phyloP scores from a whole-genome alignment of 2,888 invertebrate genomes.

The Anagyrus pseudococci region DNA sequence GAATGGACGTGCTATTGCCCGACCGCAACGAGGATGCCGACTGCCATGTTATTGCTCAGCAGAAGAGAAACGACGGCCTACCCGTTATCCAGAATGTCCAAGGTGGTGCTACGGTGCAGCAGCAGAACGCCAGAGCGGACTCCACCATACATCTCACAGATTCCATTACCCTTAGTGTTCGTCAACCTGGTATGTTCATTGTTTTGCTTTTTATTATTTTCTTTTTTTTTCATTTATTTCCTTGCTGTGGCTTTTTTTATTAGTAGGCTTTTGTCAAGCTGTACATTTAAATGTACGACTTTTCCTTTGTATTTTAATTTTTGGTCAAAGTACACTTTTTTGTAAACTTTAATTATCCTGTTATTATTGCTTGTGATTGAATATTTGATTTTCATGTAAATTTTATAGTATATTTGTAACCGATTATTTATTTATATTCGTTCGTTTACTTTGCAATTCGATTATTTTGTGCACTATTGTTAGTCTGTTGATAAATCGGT shows the following conservation, averaged over 20 bases:
- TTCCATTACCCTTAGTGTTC: constrained; percentile 73
- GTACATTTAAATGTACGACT: too few species aligned
- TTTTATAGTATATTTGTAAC: constrained; percentile 21
- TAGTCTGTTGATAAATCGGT: constrained; percentile 33
- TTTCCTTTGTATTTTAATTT: neutral
- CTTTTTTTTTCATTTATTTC: neutral
- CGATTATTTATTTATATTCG: too few species aligned
- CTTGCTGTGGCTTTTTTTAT: constrained; percentile 4
- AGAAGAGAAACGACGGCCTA: constrained; percentile 74
- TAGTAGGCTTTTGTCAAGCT: neutral
- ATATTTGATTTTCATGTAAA: constrained; percentile 7
- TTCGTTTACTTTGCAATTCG: constrained; percentile 8
- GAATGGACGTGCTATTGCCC: constrained; percentile 72
- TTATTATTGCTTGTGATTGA: too few species aligned
- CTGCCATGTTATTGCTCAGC: constrained; percentile 78
- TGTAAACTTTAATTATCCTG: constrained; percentile 20
- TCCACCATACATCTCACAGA: constrained; percentile 74
- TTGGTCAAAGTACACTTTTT: neutral
- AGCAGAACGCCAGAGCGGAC: constrained; percentile 57
- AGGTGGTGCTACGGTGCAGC: constrained; percentile 64
- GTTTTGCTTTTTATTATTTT: too few species aligned
- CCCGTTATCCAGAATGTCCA: constrained; percentile 80
- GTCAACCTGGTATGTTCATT: constrained; percentile 57
- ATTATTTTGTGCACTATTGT: constrained; percentile 31
- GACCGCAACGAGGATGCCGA: constrained; percentile 77